These are phyloP conservation scores for Lasioglossum oenotherae DNA, from an alignment of 2,888 invertebrate genomes.

Conservation along the genomic window DNA sequence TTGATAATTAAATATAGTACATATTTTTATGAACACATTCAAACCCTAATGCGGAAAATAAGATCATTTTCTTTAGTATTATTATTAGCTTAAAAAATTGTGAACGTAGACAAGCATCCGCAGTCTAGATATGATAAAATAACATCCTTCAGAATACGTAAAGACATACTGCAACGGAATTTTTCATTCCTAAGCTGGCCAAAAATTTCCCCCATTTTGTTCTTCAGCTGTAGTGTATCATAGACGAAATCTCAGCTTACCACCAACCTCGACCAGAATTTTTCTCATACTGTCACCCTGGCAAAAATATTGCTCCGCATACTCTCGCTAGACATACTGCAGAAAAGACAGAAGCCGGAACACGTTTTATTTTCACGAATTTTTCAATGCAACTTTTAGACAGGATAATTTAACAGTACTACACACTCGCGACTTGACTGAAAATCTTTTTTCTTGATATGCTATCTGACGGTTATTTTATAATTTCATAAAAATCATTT, in stretches of 20 bases:
- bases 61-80: background rate
- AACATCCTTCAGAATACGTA: background rate
- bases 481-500: background rate
- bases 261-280: background rate
- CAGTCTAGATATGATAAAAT: constrained; percentile 1
- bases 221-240: background rate
- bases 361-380: background rate
- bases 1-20: background rate
- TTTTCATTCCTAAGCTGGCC: background rate
- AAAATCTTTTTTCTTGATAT: background rate
- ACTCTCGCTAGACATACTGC: background rate
- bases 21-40: background rate
- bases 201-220: background rate
- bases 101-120: background rate
- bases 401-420: background rate
- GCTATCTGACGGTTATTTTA: background rate
- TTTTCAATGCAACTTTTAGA: background rate
- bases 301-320: background rate
- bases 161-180: background rate
- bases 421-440: background rate
- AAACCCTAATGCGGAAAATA: background rate
- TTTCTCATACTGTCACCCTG: constrained; percentile 5
- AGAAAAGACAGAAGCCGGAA: background rate
- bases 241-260: constrained; percentile 2
- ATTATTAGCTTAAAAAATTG: background rate